Base-by-base conservation (phyloP, 2,113 vertebrate species). In the Boulengeromyrus knoepffleri region DNA sequence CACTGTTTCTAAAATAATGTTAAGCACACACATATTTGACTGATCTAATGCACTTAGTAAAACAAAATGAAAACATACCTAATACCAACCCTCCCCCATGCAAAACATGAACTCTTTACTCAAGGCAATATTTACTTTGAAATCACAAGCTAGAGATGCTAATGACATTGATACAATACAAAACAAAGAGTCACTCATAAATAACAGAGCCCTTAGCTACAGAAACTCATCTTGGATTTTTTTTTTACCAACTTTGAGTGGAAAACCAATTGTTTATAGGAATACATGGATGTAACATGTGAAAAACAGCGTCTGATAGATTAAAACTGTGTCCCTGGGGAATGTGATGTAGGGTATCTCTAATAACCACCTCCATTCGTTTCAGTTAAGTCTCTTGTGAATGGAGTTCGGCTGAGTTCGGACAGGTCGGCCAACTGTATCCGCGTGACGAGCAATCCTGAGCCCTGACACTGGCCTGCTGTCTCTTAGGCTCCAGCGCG, bases 151-250 rank as follows among this genome's bases (percentile, higher is more conserved):
- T 90, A 74, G 58, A 85, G 86, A 85, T 52, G 74, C 66, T 80
- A 89, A 87, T 86, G 91, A 91, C 91, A 92, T 86, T 77, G 91
- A 92, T 92, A 92, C 93, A 93, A 91, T 89, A 89, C 91, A 92
- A 93, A 92, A 91, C 92, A 80, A 91, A 89, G 47, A 84, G 52
- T 86, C 83, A 66, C 58, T 77, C 27, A 31, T 27, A n/a, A n/a
- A 58, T n/a, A 62, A 21, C 36, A 74, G 46, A 27, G 21, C 42
- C 24, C 49, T 27, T 39, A 45, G 80, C 42, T 84, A 84, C 80
- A 46, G 19, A 85, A 85, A 85, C 10, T 36, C 52, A 89, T 47
- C 6, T 19, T 15, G 24, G 5, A 52, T 17, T 27, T 15, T 46
- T 15, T 46, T 85, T 85, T 85, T 85, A 49, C 42, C 46, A 21